These are phyloP conservation scores for Pristionchus fissidentatus DNA, from an alignment of 2,888 invertebrate genomes.

Conservation along the genomic window DNA sequence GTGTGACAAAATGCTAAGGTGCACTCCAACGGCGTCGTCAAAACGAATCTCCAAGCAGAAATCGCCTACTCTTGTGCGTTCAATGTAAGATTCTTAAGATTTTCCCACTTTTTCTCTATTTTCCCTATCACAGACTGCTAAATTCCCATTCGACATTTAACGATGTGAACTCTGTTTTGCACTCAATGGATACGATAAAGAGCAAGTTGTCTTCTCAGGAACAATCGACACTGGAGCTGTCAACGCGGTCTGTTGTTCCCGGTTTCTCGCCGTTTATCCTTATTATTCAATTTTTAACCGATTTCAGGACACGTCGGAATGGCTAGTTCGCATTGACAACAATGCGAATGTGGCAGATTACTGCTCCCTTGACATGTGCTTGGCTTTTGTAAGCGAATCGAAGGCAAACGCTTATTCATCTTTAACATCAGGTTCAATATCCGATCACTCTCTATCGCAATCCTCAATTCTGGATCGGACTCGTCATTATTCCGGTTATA, in stretches of 20 bases:
- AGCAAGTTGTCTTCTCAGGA: neutral
- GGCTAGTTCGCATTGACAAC: neutral
- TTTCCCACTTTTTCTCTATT: neutral
- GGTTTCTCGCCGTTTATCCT: neutral
- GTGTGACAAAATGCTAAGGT: neutral
- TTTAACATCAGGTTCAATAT: neutral
- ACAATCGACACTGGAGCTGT: neutral
- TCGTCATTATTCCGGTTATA: neutral
- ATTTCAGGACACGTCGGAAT: neutral
- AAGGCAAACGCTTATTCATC: neutral
- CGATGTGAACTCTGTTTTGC: neutral
- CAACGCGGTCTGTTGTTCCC: neutral
- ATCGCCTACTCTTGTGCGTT: neutral
- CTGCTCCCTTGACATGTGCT: neutral
- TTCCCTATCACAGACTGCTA: neutral
- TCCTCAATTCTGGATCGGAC: conserved; percentile 12
- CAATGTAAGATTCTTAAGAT: neutral
- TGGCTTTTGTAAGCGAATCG: neutral
- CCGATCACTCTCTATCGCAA: neutral
- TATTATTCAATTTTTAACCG: neutral
- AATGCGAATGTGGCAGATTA: neutral
- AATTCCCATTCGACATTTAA: neutral
- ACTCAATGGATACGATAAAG: neutral
- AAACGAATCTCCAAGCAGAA: neutral
- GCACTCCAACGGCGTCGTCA: neutral